phyloP scores from a whole-genome alignment of 2,888 invertebrate species.

The Stenotaenia linearis region DNA sequence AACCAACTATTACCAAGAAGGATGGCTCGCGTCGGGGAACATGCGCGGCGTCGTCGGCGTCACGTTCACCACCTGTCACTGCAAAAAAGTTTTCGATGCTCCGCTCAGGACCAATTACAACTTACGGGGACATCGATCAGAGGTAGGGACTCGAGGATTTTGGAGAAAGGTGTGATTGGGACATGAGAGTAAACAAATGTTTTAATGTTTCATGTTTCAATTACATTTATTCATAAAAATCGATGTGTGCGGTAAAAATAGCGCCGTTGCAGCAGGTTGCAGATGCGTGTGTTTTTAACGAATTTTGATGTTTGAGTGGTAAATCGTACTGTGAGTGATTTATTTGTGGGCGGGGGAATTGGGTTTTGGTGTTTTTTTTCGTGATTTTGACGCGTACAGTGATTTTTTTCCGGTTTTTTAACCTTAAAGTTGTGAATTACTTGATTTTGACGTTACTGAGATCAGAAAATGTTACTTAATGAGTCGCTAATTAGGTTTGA shows the following conservation, averaged over 20 bases:
- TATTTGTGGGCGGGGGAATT: too few species aligned
- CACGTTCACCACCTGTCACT: constrained; percentile 91
- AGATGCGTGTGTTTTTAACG: not conserved
- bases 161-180: too few species aligned
- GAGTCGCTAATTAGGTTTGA: too few species aligned
- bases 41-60: constrained; percentile 90
- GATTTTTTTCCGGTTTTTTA: too few species aligned
- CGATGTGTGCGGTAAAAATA: not conserved
- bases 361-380: not conserved
- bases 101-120: constrained; percentile 94
- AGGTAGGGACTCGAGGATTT: constrained; percentile 57
- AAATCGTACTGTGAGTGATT: too few species aligned
- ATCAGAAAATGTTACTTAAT: too few species aligned
- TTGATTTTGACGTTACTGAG: too few species aligned
- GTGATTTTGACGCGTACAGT: not conserved
- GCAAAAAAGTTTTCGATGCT: constrained; percentile 63
- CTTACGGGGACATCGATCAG: constrained; percentile 89
- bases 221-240: not conserved
- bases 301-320: not conserved
- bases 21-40: constrained; percentile 95
- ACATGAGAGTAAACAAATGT: not conserved
- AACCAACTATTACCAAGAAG: constrained; percentile 93
- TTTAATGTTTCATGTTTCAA: not conserved
- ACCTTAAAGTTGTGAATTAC: too few species aligned
- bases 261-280: not conserved